Evolutionary conservation across 2,113 vertebrate species (phyloP).

Genomic region (Microcebus jonahi): DNA sequence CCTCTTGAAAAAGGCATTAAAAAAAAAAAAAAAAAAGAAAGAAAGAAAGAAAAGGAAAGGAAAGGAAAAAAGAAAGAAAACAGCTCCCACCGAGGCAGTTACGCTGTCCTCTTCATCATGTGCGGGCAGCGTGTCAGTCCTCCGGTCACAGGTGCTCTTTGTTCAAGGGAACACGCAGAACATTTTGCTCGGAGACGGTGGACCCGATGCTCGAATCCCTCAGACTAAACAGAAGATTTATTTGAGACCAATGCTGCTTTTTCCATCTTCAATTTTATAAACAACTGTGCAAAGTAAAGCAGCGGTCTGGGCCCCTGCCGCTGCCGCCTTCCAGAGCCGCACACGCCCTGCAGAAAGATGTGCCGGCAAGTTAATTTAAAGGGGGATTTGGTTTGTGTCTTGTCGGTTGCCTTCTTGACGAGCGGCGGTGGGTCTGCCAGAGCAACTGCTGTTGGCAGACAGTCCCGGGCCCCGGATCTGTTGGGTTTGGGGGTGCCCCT

Average conservation of each 20-base stretch:
- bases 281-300: background rate
- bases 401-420: background rate
- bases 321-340: background rate
- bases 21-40: background rate
- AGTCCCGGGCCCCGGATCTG: background rate
- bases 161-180: background rate
- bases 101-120: background rate
- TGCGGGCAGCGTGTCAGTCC: accelerated
- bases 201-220: background rate
- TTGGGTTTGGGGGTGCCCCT: background rate
- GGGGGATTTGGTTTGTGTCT: background rate
- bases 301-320: background rate
- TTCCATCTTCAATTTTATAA: background rate
- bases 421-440: background rate
- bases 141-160: background rate
- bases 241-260: background rate
- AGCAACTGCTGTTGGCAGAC: background rate
- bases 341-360: background rate
- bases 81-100: background rate
- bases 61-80: background rate
- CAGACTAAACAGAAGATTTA: background rate
- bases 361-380: background rate
- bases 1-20: constrained; percentile 66
- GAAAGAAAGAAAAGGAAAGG: too few species aligned
- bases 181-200: accelerated